A percentile compares a stretch with the other conserved stretches of the same genome.
These are phyloP conservation scores for Brachionichthys hirsutus DNA, from an alignment of 2,113 vertebrate species.

Conservation along the genomic window DNA sequence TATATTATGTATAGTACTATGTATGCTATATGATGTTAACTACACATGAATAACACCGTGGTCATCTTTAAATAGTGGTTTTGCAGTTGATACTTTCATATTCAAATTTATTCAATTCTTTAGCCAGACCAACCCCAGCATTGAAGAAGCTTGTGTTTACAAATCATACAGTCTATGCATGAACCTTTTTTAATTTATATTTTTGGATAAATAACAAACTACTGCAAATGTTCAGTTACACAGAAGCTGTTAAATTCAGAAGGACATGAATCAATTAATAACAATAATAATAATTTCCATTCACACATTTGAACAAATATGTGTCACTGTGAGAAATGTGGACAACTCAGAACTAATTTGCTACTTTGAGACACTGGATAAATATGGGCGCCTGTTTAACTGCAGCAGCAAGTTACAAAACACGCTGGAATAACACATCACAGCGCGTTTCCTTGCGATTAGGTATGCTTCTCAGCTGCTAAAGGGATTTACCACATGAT, in stretches of 20 bases:
- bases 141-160: too few relatives aligned
- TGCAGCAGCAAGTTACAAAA: slow-evolving; percentile 59
- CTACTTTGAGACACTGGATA: slow-evolving; percentile 6
- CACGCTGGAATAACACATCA: slow-evolving; percentile 65
- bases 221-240: not conserved
- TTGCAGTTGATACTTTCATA: not conserved
- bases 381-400: slow-evolving; percentile 34
- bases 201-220: not conserved
- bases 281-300: not conserved
- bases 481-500: slow-evolving; percentile 77
- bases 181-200: too few relatives aligned
- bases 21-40: too few relatives aligned
- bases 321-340: not conserved
- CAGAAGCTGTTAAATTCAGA: not conserved
- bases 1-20: too few relatives aligned
- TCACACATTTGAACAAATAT: slow-evolving; percentile 7
- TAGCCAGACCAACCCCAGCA: too few relatives aligned
- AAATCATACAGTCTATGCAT: too few relatives aligned
- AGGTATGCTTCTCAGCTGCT: slow-evolving; percentile 70
- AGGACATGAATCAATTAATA: not conserved
- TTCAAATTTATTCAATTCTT: too few relatives aligned
- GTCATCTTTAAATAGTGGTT: too few relatives aligned
- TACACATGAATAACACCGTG: too few relatives aligned
- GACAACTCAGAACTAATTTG: slow-evolving; percentile 21
- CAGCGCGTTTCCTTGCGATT: slow-evolving; percentile 70